phyloP scores from a whole-genome alignment of 2,113 vertebrate genomes.

The Nyctereutes procyonoides region DNA sequence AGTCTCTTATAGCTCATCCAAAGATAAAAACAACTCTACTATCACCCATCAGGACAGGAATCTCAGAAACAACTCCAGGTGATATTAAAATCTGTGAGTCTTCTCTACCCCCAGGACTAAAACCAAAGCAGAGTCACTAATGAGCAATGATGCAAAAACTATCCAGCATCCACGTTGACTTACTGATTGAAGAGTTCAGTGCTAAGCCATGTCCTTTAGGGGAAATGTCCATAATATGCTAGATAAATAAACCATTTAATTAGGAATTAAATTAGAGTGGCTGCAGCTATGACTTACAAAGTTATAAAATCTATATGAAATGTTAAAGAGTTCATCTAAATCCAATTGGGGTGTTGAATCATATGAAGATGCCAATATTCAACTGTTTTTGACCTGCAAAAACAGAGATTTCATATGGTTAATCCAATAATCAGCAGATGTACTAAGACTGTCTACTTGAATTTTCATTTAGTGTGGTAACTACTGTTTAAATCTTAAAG shows the following conservation, averaged over 20 bases:
- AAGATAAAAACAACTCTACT: background rate
- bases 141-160: background rate
- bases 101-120: constrained; percentile 1
- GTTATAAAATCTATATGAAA: background rate
- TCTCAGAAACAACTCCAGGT: constrained; percentile 4
- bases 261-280: constrained; percentile 21
- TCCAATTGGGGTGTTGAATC: background rate
- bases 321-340: constrained; percentile 3
- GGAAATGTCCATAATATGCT: background rate
- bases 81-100: background rate
- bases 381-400: background rate
- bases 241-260: constrained; percentile 31
- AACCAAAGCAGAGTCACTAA: background rate
- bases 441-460: background rate
- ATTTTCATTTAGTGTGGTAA: constrained; percentile 51
- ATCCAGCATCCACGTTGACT: background rate
- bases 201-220: background rate
- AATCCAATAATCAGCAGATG: background rate
- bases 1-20: background rate
- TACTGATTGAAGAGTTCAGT: background rate
- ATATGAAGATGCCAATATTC: constrained; percentile 5
- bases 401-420: background rate
- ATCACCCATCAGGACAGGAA: no score
- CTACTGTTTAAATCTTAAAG: constrained; percentile 38
- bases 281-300: background rate